These are phyloP conservation scores for Drymodes brunneopygia DNA, from an alignment of 2,113 vertebrate genomes.

Conservation along the genomic window DNA sequence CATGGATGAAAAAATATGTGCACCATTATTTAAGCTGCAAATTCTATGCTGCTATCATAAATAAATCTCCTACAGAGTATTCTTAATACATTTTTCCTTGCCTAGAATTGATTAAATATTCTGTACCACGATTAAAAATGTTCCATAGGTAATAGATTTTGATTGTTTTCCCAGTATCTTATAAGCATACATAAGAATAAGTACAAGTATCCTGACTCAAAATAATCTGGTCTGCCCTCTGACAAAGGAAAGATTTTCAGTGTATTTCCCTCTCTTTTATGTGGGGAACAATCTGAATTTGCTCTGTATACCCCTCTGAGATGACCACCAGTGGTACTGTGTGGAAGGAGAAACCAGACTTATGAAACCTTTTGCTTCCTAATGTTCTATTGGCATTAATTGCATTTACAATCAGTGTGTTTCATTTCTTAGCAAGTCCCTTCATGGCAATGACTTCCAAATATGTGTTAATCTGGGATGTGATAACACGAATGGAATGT, in stretches of 20 bases:
- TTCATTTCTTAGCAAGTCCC: background rate
- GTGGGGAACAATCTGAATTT: background rate
- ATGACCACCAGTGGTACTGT: background rate
- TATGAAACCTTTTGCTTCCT: background rate
- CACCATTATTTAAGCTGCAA: background rate
- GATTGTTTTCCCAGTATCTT: background rate
- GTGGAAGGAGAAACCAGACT: background rate
- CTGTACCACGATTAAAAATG: background rate
- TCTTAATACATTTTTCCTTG: background rate
- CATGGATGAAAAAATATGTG: background rate
- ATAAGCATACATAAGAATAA: background rate
- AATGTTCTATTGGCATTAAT: background rate
- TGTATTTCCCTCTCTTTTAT: background rate
- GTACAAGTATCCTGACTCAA: background rate
- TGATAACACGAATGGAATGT: background rate
- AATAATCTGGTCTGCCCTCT: background rate
- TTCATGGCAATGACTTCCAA: background rate
- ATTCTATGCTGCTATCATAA: background rate
- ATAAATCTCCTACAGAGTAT: background rate
- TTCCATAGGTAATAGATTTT: background rate
- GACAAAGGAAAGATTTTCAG: background rate
- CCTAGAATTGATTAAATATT: background rate
- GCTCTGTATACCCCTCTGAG: background rate
- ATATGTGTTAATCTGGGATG: background rate
- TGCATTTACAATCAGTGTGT: background rate